These are phyloP conservation scores for Erythrocercus mccallii DNA, from an alignment of 2,113 vertebrate species.

Conservation along the genomic window DNA sequence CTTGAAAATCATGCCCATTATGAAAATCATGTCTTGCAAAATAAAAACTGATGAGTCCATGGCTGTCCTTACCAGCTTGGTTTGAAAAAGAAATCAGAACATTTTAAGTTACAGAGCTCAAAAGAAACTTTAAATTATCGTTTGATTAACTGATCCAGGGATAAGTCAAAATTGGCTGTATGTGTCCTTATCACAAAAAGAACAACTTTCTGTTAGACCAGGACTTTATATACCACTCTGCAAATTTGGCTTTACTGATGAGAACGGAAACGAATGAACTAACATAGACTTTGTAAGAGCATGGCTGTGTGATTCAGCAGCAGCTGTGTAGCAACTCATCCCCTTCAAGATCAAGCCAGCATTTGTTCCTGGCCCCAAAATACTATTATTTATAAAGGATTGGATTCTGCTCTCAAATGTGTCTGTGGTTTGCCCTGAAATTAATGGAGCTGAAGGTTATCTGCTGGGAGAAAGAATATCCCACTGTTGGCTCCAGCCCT, in stretches of 20 bases:
- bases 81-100: slow-evolving; percentile 20
- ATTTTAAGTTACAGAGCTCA: neutral
- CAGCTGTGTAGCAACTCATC: neutral
- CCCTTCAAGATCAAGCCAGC: neutral
- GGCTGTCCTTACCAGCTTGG: neutral
- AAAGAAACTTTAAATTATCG: neutral
- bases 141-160: neutral
- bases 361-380: neutral
- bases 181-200: neutral
- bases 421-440: neutral
- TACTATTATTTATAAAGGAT: neutral
- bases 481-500: neutral
- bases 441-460: neutral
- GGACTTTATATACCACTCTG: neutral
- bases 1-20: neutral
- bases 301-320: neutral
- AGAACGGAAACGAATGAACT: neutral
- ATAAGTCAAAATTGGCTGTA: neutral
- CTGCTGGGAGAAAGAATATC: neutral
- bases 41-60: neutral
- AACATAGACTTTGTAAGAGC: neutral
- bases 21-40: neutral
- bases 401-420: neutral
- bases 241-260: neutral
- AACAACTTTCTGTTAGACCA: neutral